phyloP scores from a whole-genome alignment of 1,140 invertebrate species.

The Conus betulinus region DNA sequence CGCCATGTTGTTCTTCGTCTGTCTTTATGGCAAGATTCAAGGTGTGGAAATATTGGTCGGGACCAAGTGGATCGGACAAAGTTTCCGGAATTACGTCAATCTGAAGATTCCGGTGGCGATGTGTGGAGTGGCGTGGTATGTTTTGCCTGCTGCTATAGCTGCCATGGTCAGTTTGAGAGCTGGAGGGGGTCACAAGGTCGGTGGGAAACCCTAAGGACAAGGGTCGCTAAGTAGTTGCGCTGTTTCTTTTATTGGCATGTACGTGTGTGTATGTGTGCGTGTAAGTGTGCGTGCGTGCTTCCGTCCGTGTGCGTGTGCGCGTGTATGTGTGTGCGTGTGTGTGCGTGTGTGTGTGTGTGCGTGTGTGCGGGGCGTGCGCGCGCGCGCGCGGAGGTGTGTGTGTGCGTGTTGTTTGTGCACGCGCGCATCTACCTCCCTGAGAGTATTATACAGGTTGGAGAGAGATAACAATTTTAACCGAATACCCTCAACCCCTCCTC shows the following conservation, averaged over 20 bases:
- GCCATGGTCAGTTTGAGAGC: too few species aligned
- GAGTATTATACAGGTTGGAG: too few species aligned
- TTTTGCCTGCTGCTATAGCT: background rate
- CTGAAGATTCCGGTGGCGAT: background rate
- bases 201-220: too few species aligned
- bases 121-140: background rate
- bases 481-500: too few species aligned
- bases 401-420: too few species aligned
- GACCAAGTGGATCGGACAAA: background rate
- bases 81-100: too few species aligned
- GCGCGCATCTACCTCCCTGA: too few species aligned
- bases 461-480: too few species aligned
- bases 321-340: background rate
- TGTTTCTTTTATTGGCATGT: too few species aligned
- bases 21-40: background rate
- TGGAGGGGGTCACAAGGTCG: too few species aligned
- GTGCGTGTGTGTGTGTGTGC: background rate
- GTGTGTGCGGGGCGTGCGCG: background rate
- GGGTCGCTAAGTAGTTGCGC: too few species aligned
- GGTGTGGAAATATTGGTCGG: slow-evolving; percentile 11
- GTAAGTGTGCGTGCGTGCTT: too few species aligned
- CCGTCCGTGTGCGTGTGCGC: background rate
- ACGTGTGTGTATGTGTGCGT: background rate
- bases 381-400: background rate
- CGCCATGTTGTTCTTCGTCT: background rate